Evolutionary conservation across 2,888 invertebrate genomes (phyloP), one percentile per base, ranked within the genome.

Genomic region (Aporophyla lueneburgensis): DNA sequence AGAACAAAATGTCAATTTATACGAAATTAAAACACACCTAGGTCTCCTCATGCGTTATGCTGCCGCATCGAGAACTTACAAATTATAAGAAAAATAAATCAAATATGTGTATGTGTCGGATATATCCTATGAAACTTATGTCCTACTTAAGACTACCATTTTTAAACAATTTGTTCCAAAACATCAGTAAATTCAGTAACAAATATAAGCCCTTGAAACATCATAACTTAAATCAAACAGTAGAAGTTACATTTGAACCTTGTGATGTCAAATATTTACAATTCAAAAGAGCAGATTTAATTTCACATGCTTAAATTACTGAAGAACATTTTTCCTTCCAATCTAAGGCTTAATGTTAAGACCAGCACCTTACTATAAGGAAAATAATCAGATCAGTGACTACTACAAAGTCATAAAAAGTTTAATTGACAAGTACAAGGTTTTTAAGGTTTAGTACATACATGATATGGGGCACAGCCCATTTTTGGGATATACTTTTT

Each of bases 251-350:
- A 89, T 87, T 88, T 86, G 80, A 90, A 89, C 89, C 86, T 90
- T 94, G 95, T 96, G 95, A 95, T 95, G 94, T 93, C 90, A 89
- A 87, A 90, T 95, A 95, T 95, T 92, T 95, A 95, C 94, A 87
- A 87, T 89, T 87, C 88, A 86, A 89, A 86, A 88, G 89, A 89
- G 89, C 88, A 83, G 86, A 71, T 84, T 70, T n/a, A 87, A 89
- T 86, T 89, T 86, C 53, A 81, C 77, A 80, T 62, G 68, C 83
- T 84, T 86, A 75, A 40, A 77, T 40, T 76, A 80, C 67, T 75
- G 83, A 76, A 84, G 71, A 82, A 71, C 78, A 75, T 76, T 69
- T 80, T 85, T 80, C 85, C 81, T 76, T 83, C 43, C 77, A 87
- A 84, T 73, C 66, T 81, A 84, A 84, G 85, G 84, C 83, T 65